Percentiles rank a stretch among this genome's conserved stretches.
Evolutionary conservation across 2,888 invertebrate genomes (phyloP).

Genomic region (Lordiphosa fenestrarum): DNA sequence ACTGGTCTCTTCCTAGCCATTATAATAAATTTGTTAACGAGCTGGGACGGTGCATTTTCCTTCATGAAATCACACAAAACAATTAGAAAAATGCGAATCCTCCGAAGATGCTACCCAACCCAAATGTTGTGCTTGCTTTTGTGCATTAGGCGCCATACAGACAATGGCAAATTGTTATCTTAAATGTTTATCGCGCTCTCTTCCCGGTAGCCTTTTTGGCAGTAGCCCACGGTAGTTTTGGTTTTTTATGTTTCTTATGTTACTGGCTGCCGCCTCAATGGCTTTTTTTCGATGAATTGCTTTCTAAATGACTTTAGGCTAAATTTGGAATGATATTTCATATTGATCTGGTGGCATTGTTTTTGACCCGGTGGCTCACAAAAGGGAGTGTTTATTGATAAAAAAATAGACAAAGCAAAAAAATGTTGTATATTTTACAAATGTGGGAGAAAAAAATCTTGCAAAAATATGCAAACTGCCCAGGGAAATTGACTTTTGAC

Average conservation of each 20-base stretch:
- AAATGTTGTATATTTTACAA: conserved; percentile 3
- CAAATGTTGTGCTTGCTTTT: conserved; percentile 26
- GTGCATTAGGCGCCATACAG: conserved; percentile 42
- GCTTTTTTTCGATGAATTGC: conserved; percentile 55
- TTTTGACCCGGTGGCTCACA: conserved; percentile 27
- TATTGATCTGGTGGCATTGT: conserved; percentile 48
- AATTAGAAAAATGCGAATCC: conserved; percentile 47
- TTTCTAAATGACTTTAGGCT: conserved; percentile 74
- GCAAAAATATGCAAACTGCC: conserved; percentile 12
- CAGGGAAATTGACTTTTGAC: conserved; percentile 9
- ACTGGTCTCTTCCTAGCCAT: conserved; percentile 32
- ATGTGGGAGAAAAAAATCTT: conserved; percentile 26
- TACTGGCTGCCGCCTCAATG: conserved; percentile 18
- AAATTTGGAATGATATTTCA: conserved; percentile 60
- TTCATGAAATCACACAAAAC: conserved; percentile 38
- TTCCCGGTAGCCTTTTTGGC: conserved; percentile 70
- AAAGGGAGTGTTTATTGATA: conserved; percentile 36
- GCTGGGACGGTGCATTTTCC: conserved; percentile 15
- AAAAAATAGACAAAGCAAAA: conserved; percentile 3
- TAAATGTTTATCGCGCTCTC: conserved; percentile 60
- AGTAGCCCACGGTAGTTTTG: conserved; percentile 70
- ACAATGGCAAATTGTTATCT: conserved; percentile 70
- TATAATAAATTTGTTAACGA: conserved; percentile 68
- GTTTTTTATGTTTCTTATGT: conserved; percentile 24
- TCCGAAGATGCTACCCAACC: conserved; percentile 36